Evolutionary conservation across 2,888 invertebrate genomes (phyloP).

Genomic region (Galeruca laticollis): DNA sequence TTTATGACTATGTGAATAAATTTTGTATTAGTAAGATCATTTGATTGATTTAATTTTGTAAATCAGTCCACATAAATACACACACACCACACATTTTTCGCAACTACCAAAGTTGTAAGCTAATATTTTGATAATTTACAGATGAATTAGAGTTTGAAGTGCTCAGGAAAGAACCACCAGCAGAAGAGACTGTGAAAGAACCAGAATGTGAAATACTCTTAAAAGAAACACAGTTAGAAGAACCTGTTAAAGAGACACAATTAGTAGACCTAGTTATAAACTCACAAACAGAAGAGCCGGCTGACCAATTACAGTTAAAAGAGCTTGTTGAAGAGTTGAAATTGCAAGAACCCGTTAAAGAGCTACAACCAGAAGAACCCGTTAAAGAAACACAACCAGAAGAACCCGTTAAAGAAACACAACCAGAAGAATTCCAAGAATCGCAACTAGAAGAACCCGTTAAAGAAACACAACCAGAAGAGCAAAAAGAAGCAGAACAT

Average conservation of each 20-base stretch:
- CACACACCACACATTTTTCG: no score
- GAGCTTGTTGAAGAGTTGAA: neutral
- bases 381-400: neutral
- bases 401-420: neutral
- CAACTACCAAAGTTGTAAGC: no score
- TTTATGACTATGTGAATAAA: no score
- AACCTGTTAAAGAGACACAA: neutral
- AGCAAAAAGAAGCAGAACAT: slow-evolving; percentile 34
- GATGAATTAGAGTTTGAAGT: no score
- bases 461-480: slow-evolving; percentile 10
- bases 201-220: neutral
- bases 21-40: no score
- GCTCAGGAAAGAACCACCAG: no score
- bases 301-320: neutral
- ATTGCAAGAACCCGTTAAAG: neutral
- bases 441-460: neutral
- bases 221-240: neutral
- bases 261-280: no score
- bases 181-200: no score
- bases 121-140: no score
- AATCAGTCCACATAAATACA: no score
- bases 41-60: no score
- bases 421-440: neutral
- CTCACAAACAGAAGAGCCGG: neutral
- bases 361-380: neutral